phyloP scores from a whole-genome alignment of 2,888 invertebrate genomes.

The Mystacides longicornis region DNA sequence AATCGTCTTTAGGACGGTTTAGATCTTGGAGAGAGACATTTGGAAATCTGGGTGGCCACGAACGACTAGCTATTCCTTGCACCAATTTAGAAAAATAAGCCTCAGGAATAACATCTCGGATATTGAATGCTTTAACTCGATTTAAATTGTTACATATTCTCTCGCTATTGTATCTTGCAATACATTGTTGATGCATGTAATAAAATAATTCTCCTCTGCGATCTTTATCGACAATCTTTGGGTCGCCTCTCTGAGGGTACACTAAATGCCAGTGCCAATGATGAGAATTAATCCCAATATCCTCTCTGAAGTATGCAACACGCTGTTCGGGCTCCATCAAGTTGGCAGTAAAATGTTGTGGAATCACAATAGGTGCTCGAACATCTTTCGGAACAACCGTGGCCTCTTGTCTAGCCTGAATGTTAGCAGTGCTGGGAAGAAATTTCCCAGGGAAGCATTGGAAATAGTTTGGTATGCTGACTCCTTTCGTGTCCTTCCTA shows the following conservation, averaged over 20 bases:
- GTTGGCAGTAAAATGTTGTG: conserved; percentile 66
- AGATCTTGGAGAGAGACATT: conserved; percentile 55
- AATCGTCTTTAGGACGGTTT: conserved; percentile 47
- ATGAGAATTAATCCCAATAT: conserved; percentile 77
- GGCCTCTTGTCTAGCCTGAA: no score
- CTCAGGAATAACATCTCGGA: conserved; percentile 59
- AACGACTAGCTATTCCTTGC: conserved; percentile 59
- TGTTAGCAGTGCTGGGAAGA: no score
- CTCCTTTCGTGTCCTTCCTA: no score
- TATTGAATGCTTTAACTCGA: conserved; percentile 24
- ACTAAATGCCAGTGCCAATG: conserved; percentile 92
- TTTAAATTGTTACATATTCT: conserved; percentile 19
- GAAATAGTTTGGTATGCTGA: no score
- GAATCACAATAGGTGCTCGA: conserved; percentile 53
- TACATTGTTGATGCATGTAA: conserved; percentile 58
- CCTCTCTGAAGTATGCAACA: conserved; percentile 78
- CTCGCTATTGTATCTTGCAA: conserved; percentile 41
- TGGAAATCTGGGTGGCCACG: conserved; percentile 64
- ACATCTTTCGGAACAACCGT: conserved; percentile 47
- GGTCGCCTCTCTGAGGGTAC: conserved; percentile 60
- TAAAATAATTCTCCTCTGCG: conserved; percentile 59
- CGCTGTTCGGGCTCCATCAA: conserved; percentile 70
- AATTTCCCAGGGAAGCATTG: no score
- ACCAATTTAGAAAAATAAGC: conserved; percentile 79
- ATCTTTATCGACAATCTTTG: conserved; percentile 49